Evolutionary conservation across 1,140 invertebrate genomes (phyloP), one percentile per base, ranked within the genome.

Genomic region (Aphelinus atriplicis): DNA sequence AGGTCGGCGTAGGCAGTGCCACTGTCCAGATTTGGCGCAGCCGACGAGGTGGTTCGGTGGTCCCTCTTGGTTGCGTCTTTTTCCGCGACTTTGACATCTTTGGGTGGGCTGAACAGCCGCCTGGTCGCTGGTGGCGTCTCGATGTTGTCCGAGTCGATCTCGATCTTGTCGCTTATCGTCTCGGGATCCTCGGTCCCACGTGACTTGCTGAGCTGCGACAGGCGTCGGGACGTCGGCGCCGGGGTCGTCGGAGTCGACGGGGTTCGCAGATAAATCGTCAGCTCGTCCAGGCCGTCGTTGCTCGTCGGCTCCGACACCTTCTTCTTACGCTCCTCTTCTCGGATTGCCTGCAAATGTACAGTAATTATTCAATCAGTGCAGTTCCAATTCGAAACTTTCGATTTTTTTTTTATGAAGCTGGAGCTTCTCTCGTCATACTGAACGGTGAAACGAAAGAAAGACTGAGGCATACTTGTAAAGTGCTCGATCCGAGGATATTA

Each of bases 61-160:
- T 87, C 86, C n/a, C 87, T 80, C 70, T 86, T 87, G 51, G 43
- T 3, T 2, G 3, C 42, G n/a, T 88, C 87, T 46, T 86, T 88
- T 51, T 87, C 86, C 0, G 85, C 79, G 4, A 78, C 90, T 88
- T 88, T 93, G 84, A 85, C 89, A 82, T 93, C 92, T 57, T 90
- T 89, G 0, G 91, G 90, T 7, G 91, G 90, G 75, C 90, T 91
- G 80, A 93, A 92, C 2, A 92, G 85, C 80, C 92, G 91, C 70
- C 95, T 89, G 7, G 92, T 93, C 0, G 92, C 93, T 1, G 95
- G 95, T 3, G 95, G 95, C 3, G 95, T 96, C 89, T 96, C 95
- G 26, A 96, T 95, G 78, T 97, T 97, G 78, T 97, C 95, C 2
- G 94, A 94, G 83, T 97, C 95, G 7, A 96, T 95, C 82, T 96